Conservation (phyloP, 2,113 vertebrate genomes). For the Corynorhinus townsendii region DNA sequence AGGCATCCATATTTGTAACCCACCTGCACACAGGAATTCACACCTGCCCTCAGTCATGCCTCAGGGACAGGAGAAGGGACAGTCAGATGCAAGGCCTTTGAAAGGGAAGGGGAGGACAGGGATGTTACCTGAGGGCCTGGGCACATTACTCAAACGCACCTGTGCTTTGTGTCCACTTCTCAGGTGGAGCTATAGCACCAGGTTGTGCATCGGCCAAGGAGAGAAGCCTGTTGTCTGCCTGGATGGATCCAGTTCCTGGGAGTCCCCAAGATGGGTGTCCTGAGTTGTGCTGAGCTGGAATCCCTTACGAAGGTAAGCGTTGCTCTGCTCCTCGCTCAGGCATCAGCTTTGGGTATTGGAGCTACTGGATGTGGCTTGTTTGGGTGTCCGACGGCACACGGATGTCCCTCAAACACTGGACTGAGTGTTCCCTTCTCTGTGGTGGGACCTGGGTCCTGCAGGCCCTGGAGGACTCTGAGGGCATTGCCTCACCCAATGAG, state of each 20-base stretch:
- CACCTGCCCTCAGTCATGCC: neutral
- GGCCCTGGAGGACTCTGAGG: neutral
- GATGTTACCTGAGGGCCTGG: neutral
- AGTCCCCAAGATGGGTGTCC: too few relatives aligned
- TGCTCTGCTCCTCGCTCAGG: neutral
- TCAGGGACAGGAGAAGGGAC: neutral
- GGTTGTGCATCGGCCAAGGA: neutral
- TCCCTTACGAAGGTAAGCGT: neutral
- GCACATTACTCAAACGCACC: neutral
- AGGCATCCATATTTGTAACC: neutral
- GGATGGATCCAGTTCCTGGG: neutral
- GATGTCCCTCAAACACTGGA: neutral
- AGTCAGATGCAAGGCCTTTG: neutral
- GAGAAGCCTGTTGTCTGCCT: neutral
- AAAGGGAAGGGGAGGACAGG: neutral
- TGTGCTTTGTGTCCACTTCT: neutral
- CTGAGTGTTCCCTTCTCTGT: too few relatives aligned
- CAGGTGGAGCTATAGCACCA: neutral
- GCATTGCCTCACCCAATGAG: rapidly evolving
- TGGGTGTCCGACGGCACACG: neutral
- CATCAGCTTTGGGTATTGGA: neutral
- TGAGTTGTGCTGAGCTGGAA: rapidly evolving
- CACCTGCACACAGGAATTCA: neutral
- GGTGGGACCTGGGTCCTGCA: too few relatives aligned
- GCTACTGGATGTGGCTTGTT: neutral